Base-by-base conservation (phyloP, 1,140 invertebrate species). In the Anastatus disparis region DNA sequence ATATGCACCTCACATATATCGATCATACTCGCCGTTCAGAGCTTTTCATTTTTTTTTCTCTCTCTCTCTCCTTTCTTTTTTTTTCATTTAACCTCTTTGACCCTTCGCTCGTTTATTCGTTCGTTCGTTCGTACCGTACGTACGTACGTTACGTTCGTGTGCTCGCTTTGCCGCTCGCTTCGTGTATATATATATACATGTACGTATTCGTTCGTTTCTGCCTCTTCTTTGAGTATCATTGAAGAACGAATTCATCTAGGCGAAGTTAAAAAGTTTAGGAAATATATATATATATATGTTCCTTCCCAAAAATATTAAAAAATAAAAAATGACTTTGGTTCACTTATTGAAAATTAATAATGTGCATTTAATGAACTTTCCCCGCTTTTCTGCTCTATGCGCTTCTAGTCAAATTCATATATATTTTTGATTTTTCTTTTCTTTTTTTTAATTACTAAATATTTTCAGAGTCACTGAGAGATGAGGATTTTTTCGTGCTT, bases 91-190 rank as follows among this genome's bases (percentile, higher is more conserved):
- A 67, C 48, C 70, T 67, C 64, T 63, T 67, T 68, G 38, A 61
- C 72, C 72, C 71, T 73, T 75, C 74, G 70, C 69, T 71, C 72
- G 67, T 71, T 74, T 70, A 67, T 70, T 71, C 73, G 70, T 74
- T 74, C 74, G 73, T 74, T 73, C 68, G 76, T 73, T 75, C 74
- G 74, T 73, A 74, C 72, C 68, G n/a, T n/a, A n/a, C n/a, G n/a
- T n/a, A n/a, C 63, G 70, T 69, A 56, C 65, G 75, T 68, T 71
- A n/a, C 72, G 68, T 75, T 71, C 74, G 74, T 77, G n/a, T 12
- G 50, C 27, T 27, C 24, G 50, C 26, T 48, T 20, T 8, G 17
- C 15, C 35, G 55, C 22, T 15, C 1, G 55, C n/a, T 58, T n/a
- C 15, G 17, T 48, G 3, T 44, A 44, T n/a, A n/a, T n/a, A n/a